A percentile compares a stretch with the other conserved stretches of the same genome.
Evolutionary conservation across 2,113 vertebrate genomes (phyloP).

Genomic region (Antechinus stuartii): DNA sequence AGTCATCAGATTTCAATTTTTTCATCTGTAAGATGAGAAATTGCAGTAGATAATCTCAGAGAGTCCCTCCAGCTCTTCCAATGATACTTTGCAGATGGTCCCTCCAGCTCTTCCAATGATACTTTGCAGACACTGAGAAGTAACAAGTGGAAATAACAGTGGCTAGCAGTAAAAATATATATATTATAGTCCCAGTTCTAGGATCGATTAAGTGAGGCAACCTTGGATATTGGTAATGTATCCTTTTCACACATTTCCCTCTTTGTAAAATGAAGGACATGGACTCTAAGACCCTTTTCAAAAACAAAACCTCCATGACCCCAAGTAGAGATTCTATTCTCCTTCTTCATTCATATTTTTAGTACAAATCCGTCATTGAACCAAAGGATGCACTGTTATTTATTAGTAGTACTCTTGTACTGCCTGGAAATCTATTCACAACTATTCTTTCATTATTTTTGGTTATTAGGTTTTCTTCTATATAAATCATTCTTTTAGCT

Average conservation of each 20-base stretch:
- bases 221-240: background rate
- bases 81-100: background rate
- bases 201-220: background rate
- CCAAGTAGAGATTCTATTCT: background rate
- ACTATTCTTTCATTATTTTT: background rate
- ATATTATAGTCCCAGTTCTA: background rate
- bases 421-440: background rate
- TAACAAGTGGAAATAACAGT: background rate
- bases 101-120: background rate
- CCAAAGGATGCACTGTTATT: background rate
- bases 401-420: background rate
- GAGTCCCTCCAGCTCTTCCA: background rate
- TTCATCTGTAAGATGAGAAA: background rate
- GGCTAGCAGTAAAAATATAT: background rate
- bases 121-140: background rate
- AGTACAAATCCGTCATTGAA: background rate
- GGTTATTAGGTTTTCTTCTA: background rate
- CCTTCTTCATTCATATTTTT: background rate
- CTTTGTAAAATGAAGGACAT: background rate
- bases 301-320: background rate
- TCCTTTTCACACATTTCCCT: background rate
- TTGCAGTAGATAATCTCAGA: background rate
- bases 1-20: background rate
- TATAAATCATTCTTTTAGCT: background rate
- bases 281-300: background rate